phyloP scores from a whole-genome alignment of 92 coral and sea anemone genomes.

The Epizoanthus illoricatus region DNA sequence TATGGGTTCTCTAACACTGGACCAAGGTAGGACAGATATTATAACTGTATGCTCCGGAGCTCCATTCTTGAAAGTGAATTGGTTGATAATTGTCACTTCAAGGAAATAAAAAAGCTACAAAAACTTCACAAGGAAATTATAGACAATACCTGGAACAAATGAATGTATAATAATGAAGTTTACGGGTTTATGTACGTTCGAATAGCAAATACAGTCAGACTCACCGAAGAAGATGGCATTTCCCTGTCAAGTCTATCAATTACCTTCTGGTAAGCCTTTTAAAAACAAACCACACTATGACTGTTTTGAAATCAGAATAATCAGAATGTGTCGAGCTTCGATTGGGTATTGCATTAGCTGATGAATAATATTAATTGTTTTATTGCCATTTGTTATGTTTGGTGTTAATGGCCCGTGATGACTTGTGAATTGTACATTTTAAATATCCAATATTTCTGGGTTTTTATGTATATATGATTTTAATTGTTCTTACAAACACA shows the following conservation, averaged over 20 bases:
- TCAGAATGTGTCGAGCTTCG: no score
- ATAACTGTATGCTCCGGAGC: no score
- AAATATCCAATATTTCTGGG: neutral
- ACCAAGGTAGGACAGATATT: no score
- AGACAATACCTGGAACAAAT: no score
- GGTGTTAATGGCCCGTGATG: neutral
- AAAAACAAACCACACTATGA: slow-evolving; percentile 21
- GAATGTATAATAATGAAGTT: neutral
- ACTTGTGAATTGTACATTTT: neutral
- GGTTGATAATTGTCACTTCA: no score
- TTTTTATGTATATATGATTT: neutral
- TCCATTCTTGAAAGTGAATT: no score
- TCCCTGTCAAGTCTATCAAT: slow-evolving; percentile 89
- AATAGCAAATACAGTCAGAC: neutral
- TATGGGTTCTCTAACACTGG: no score
- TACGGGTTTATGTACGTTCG: neutral
- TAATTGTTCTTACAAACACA: neutral
- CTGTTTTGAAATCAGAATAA: neutral
- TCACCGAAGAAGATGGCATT: slow-evolving; percentile 53
- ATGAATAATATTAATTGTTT: neutral
- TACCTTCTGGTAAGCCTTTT: slow-evolving; percentile 81
- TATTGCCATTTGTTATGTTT: neutral
- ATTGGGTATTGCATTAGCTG: neutral
- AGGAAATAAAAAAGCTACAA: no score
- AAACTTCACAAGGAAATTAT: no score